Evolutionary conservation across 2,888 invertebrate genomes (phyloP).

Genomic region (Nesidiocoris tenuis): DNA sequence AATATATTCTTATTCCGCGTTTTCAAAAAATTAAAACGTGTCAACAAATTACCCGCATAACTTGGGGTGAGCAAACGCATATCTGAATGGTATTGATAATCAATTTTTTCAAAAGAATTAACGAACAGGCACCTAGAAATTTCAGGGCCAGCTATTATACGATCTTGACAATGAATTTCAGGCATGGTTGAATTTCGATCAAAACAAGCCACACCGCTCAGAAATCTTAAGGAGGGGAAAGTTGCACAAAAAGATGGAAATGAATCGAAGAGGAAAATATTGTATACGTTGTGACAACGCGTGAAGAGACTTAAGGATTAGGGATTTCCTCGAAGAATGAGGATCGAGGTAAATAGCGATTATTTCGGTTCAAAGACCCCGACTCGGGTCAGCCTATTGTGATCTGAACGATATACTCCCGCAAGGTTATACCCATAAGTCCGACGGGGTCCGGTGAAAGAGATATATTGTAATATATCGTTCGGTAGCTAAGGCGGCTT

Average conservation of each 20-base stretch:
- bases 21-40: too few species aligned
- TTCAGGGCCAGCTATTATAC: too few species aligned
- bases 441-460: neutral
- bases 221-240: neutral
- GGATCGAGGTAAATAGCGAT: neutral
- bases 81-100: too few species aligned
- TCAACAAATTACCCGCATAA: too few species aligned
- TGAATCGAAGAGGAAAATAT: too few species aligned
- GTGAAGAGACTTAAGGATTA: neutral
- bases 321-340: neutral
- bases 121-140: too few species aligned
- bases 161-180: too few species aligned
- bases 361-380: neutral
- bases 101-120: too few species aligned
- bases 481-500: neutral
- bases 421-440: neutral
- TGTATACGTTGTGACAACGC: neutral
- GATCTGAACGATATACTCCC: neutral
- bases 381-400: neutral
- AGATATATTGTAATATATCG: conserved; percentile 22
- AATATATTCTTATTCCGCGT: too few species aligned
- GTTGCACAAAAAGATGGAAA: neutral
- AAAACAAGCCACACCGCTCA: neutral
- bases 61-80: too few species aligned
- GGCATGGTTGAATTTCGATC: neutral